Evolutionary conservation across 2,797 vertebrate genomes (phyloP).

Genomic region (Pseudomugil tenellus): DNA sequence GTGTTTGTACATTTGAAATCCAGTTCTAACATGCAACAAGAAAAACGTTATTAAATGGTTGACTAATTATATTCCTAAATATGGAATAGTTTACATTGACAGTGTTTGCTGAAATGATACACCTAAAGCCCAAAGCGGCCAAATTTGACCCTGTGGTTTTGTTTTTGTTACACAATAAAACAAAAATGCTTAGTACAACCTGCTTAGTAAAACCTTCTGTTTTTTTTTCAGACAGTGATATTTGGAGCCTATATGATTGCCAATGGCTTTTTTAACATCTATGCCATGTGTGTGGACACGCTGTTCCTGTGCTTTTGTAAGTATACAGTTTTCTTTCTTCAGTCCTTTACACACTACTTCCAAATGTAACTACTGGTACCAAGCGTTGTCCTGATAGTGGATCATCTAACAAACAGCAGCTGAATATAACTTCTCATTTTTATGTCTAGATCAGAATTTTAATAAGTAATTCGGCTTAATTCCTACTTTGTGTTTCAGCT

Average conservation of each 20-base stretch:
- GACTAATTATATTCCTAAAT: too few species aligned
- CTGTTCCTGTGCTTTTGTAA: slow-evolving; percentile 99
- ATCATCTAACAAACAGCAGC: slow-evolving; percentile 6
- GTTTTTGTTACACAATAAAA: background rate
- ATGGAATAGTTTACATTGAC: too few species aligned
- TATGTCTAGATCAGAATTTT: background rate
- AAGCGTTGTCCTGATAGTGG: background rate
- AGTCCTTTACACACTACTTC: background rate
- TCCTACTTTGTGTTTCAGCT: slow-evolving; percentile 20
- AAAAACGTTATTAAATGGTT: too few species aligned
- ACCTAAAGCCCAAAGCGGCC: too few species aligned
- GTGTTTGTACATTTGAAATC: too few species aligned
- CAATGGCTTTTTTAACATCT: slow-evolving; percentile 96
- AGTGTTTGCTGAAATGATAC: too few species aligned
- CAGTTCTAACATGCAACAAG: too few species aligned
- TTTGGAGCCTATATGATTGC: slow-evolving; percentile 94
- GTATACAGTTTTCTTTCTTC: slow-evolving; percentile 69
- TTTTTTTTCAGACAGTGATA: slow-evolving; percentile 87
- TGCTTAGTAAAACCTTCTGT: slow-evolving; percentile 19
- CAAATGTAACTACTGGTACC: slow-evolving; percentile 1
- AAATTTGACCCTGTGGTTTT: too few species aligned
- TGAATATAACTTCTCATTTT: slow-evolving; percentile 19
- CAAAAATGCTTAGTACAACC: background rate
- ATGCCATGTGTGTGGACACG: slow-evolving; percentile 96
- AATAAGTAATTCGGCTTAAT: slow-evolving; percentile 15